Base-by-base conservation (phyloP, 2,113 vertebrate genomes). In the Symphodus melops region DNA sequence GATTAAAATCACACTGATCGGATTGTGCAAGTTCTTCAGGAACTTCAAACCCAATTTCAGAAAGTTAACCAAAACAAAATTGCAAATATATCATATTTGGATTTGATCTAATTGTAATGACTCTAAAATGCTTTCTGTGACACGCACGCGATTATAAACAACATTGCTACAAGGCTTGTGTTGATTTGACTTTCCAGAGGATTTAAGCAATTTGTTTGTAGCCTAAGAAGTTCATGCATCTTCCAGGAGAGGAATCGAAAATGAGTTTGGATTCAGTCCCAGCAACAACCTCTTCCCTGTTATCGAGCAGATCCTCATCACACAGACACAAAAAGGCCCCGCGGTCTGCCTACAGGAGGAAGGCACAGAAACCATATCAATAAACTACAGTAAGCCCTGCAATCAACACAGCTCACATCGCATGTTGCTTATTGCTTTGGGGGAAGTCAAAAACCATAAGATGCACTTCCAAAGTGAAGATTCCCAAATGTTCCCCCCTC, bases 351-450 rank as follows among this genome's bases (percentile, higher is more conserved):
- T 62, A 60, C 41, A 71, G 72, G 72, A 68, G 25, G 19, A 49
- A 46, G 53, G 9, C 68, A 16, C 49, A 55, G 39, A 42, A 68
- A 70, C 63, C 46, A 75, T 63, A 70, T 79, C 65, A 79, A 64
- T 66, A 69, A 77, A 69, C 53, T 41, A 60, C 73, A 80, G 37
- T 63, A 52, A 72, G 73, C 78, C 72, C 66, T 37, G 73, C 57
- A 72, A 77, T 88, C 55, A 77, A 60, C 65, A 52, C 67, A 54
- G 63, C 79, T 56, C 36, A 3, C 16, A 78, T 71, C 52, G 53
- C 77, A 67, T 54, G 63, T 23, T 72, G 62, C 68, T 75, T 77
- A 79, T 79, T 72, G 77, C 72, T 77, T 68, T 49, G 54, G 75
- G 75, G 48, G 75, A 46, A 79, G 42, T 68, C 51, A 82, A 33